Conservation (phyloP, 1,140 invertebrate genomes). For the Tigriopus japonicus region DNA sequence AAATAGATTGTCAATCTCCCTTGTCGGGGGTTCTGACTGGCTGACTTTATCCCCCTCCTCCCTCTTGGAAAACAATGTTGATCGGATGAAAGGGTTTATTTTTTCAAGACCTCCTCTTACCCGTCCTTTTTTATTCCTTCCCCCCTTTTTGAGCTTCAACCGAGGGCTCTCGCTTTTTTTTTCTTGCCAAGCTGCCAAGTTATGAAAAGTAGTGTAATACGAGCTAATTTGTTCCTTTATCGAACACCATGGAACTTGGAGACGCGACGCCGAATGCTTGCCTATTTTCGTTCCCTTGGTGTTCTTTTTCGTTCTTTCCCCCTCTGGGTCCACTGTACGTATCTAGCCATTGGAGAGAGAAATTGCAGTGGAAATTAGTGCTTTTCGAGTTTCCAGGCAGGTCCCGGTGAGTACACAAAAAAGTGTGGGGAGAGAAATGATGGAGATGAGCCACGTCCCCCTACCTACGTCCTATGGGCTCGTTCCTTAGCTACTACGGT, state of each 20-base stretch:
- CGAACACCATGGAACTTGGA: not conserved
- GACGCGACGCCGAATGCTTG: not conserved
- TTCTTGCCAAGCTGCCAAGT: not conserved
- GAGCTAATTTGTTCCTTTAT: not conserved
- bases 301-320: not conserved
- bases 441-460: conserved; percentile 21
- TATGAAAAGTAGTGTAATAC: not conserved
- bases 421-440: conserved; percentile 30
- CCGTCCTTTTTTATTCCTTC: not conserved
- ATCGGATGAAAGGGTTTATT: not conserved
- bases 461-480: conserved; percentile 31
- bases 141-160: not conserved
- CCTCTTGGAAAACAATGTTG: too few relatives aligned
- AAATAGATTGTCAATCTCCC: too few relatives aligned
- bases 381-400: conserved; percentile 21
- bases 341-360: not conserved
- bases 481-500: too few relatives aligned
- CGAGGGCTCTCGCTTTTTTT: not conserved
- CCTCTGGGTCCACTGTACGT: not conserved
- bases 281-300: not conserved
- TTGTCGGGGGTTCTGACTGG: too few relatives aligned
- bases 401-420: conserved; percentile 28
- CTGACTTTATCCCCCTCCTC: too few relatives aligned
- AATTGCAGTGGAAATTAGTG: too few relatives aligned
- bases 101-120: not conserved